These are phyloP conservation scores for Symphodus melops DNA, from an alignment of 2,113 vertebrate genomes.

Conservation along the genomic window DNA sequence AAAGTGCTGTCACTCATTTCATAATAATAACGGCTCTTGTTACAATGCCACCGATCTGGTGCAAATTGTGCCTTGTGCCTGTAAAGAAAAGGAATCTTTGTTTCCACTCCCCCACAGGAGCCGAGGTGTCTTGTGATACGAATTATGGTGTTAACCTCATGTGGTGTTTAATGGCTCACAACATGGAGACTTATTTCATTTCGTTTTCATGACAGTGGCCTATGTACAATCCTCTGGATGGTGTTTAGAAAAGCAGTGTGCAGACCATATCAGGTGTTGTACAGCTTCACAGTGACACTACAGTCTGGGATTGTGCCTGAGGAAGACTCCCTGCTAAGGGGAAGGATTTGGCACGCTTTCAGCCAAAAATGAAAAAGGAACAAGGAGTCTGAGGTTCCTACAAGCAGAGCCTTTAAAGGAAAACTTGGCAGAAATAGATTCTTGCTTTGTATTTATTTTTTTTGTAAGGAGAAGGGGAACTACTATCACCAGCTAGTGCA, in stretches of 20 bases:
- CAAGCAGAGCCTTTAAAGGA: conserved; percentile 59
- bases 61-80: conserved; percentile 46
- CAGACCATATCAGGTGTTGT: conserved; percentile 67
- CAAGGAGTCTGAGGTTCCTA: conserved; percentile 1
- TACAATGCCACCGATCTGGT: conserved; percentile 64
- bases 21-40: conserved; percentile 34
- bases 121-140: conserved; percentile 80
- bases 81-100: conserved; percentile 77
- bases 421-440: conserved; percentile 36
- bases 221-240: conserved; percentile 36
- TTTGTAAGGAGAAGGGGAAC: conserved; percentile 19
- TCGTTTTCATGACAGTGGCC: conserved; percentile 45
- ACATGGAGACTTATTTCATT: conserved; percentile 66
- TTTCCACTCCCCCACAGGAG: conserved; percentile 63
- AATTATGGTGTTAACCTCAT: conserved; percentile 80
- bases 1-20: conserved; percentile 14
- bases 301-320: conserved; percentile 31
- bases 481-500: not conserved
- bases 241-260: conserved; percentile 47
- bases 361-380: conserved; percentile 48
- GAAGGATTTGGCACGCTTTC: conserved; percentile 53
- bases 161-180: conserved; percentile 66
- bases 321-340: conserved; percentile 35
- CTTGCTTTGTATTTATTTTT: conserved; percentile 7
- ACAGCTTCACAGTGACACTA: conserved; percentile 47